These are phyloP conservation scores for Rhodophaea formosa DNA, from an alignment of 2,888 invertebrate genomes.

Conservation along the genomic window DNA sequence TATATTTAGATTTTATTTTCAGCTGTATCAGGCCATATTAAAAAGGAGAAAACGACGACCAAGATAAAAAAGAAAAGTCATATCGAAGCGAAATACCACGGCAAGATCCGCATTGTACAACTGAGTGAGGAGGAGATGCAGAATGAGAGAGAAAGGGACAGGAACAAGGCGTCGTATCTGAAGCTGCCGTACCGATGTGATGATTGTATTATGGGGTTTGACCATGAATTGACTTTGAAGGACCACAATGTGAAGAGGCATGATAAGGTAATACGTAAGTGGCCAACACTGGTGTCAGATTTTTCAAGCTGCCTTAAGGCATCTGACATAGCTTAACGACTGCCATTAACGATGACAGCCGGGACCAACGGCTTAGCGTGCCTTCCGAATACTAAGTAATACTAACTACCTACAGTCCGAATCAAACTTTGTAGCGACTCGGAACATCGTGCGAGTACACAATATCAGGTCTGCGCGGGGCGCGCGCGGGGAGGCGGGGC, in stretches of 20 bases:
- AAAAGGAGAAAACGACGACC: neutral
- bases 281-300: too few relatives aligned
- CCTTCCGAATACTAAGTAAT: too few relatives aligned
- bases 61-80: slow-evolving; percentile 29
- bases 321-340: too few relatives aligned
- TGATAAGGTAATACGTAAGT: slow-evolving; percentile 45
- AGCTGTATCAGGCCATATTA: neutral
- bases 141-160: slow-evolving; percentile 47
- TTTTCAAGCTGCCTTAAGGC: too few relatives aligned
- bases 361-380: too few relatives aligned
- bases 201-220: slow-evolving; percentile 57
- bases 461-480: too few relatives aligned
- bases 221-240: slow-evolving; percentile 52
- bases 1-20: neutral
- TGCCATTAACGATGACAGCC: too few relatives aligned
- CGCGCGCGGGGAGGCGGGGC: too few relatives aligned
- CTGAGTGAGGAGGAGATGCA: slow-evolving; percentile 46
- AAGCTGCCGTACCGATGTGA: slow-evolving; percentile 61
- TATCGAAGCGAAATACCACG: slow-evolving; percentile 40
- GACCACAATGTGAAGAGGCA: slow-evolving; percentile 57
- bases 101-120: slow-evolving; percentile 46
- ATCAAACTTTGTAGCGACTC: too few relatives aligned
- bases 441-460: too few relatives aligned
- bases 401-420: too few relatives aligned
- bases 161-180: slow-evolving; percentile 44